Conservation (phyloP, 2,797 vertebrate genomes). For the Anniella stebbinsi region DNA sequence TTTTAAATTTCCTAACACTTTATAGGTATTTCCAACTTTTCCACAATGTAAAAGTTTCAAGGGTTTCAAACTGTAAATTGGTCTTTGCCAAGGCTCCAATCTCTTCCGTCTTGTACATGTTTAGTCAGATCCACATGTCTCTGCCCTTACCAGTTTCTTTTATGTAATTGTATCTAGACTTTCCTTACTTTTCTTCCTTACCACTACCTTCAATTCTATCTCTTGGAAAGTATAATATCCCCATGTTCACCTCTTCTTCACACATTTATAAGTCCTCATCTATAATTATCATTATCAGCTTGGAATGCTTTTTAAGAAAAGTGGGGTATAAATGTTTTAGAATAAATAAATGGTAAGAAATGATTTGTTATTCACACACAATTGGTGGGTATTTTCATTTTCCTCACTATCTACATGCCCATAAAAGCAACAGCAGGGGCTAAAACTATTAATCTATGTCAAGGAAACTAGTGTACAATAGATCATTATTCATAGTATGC, state of each 20-base stretch:
- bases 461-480: neutral
- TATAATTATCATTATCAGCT: neutral
- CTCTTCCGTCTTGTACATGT: neutral
- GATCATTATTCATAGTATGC: conserved; percentile 27
- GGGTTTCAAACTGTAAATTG: neutral
- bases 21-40: neutral
- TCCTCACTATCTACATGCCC: neutral
- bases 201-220: neutral
- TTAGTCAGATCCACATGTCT: neutral
- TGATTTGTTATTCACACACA: neutral
- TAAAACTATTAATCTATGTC: conserved; percentile 7
- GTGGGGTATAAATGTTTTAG: conserved; percentile 46
- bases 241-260: neutral
- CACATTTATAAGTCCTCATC: conserved; percentile 21
- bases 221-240: too few relatives aligned
- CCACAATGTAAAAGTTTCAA: neutral
- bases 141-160: neutral
- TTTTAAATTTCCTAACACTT: neutral
- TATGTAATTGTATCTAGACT: neutral
- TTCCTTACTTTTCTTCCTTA: neutral
- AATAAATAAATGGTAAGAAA: conserved; percentile 9
- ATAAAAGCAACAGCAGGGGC: neutral
- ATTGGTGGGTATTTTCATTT: neutral
- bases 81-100: neutral
- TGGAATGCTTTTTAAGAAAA: neutral